phyloP scores from a whole-genome alignment of 2,888 invertebrate species.

The Volucella inanis region DNA sequence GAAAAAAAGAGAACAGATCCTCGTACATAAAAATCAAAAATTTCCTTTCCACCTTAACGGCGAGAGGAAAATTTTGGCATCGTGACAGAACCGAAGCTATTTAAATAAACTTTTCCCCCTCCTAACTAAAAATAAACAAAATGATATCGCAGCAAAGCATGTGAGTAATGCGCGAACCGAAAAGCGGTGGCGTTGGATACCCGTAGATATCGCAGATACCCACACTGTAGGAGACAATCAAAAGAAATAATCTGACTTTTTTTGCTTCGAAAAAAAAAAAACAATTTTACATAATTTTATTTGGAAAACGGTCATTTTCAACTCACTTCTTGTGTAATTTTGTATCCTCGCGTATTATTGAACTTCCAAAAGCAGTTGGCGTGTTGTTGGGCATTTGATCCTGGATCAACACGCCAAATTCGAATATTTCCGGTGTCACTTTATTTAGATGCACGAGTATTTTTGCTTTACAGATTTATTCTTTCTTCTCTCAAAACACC shows the following conservation, averaged over 20 bases:
- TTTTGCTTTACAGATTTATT: not conserved
- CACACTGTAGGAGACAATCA: conserved; percentile 47
- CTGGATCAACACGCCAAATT: conserved; percentile 31
- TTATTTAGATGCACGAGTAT: conserved; percentile 16
- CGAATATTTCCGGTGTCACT: conserved; percentile 9
- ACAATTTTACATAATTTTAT: conserved; percentile 62
- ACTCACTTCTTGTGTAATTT: conserved; percentile 64
- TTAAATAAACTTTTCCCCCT: conserved; percentile 66
- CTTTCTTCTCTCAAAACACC: not conserved
- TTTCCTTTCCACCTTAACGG: conserved; percentile 27
- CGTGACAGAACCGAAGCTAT: conserved; percentile 62
- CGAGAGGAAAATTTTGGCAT: conserved; percentile 56
- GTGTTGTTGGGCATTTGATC: conserved; percentile 59
- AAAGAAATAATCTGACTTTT: conserved; percentile 1
- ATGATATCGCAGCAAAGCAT: conserved; percentile 67
- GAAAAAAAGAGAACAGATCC: not conserved
- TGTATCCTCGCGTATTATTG: conserved; percentile 54
- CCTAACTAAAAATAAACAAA: conserved; percentile 66
- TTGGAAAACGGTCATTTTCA: conserved; percentile 45
- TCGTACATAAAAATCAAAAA: not conserved
- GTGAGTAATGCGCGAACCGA: conserved; percentile 66
- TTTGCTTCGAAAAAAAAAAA: not conserved
- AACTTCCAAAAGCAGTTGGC: conserved; percentile 36
- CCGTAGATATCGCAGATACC: not conserved
- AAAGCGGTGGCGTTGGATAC: conserved; percentile 40